Evolutionary conservation across 2,888 invertebrate genomes (phyloP).

Genomic region (Mylabris sibirica): DNA sequence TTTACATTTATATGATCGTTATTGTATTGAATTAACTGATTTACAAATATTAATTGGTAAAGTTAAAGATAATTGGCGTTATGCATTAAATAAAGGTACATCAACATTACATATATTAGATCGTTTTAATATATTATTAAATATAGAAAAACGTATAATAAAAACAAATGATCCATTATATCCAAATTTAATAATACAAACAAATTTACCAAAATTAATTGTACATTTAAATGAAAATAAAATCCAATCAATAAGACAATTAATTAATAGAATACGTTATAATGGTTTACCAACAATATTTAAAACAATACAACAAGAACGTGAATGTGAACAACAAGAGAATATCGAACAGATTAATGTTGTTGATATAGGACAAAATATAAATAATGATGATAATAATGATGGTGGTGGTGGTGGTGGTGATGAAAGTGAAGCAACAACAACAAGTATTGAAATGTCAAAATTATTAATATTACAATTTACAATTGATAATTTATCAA

Average conservation of each 20-base stretch:
- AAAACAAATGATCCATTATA: slow-evolving; percentile 86
- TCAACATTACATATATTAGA: slow-evolving; percentile 84
- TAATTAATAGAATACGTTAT: slow-evolving; percentile 61
- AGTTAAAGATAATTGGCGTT: slow-evolving; percentile 89
- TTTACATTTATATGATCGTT: slow-evolving; percentile 79
- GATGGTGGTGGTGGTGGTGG: too few relatives aligned
- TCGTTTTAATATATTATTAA: slow-evolving; percentile 65
- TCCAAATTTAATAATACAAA: slow-evolving; percentile 83
- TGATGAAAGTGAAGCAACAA: slow-evolving; percentile 57
- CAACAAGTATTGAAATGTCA: slow-evolving; percentile 65
- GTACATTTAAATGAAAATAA: slow-evolving; percentile 93
- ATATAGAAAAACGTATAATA: slow-evolving; percentile 82
- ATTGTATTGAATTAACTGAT: slow-evolving; percentile 80
- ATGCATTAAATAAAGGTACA: slow-evolving; percentile 83
- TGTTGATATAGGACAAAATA: slow-evolving; percentile 37
- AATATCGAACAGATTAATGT: slow-evolving; percentile 40
- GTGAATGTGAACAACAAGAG: slow-evolving; percentile 46
- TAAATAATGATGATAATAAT: slow-evolving; percentile 36
- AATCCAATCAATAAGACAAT: slow-evolving; percentile 71
- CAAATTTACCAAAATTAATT: slow-evolving; percentile 85
- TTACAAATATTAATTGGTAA: slow-evolving; percentile 88
- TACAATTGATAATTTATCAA: slow-evolving; percentile 84
- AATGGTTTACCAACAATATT: slow-evolving; percentile 62
- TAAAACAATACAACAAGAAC: slow-evolving; percentile 44
- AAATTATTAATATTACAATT: slow-evolving; percentile 84